Evolutionary conservation across 1,140 invertebrate species (phyloP).

Genomic region (Bombyx mandarina): DNA sequence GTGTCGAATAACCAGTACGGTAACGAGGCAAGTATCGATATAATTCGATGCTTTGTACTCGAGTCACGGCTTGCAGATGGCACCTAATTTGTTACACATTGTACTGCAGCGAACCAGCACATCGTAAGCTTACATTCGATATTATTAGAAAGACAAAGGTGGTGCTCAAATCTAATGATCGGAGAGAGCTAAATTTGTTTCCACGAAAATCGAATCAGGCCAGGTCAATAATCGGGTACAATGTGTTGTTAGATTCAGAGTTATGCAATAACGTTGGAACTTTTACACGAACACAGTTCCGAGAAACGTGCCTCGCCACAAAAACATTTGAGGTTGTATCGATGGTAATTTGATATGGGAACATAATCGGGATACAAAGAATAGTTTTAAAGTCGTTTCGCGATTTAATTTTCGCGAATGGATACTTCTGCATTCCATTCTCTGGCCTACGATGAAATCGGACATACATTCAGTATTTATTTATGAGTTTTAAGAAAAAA

Average conservation of each 20-base stretch:
- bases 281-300: conserved; percentile 42
- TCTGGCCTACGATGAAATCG: not conserved
- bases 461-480: too few relatives aligned
- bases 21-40: conserved; percentile 12
- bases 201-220: conserved; percentile 38
- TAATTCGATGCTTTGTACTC: conserved; percentile 8
- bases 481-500: too few relatives aligned
- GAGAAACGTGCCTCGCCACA: conserved; percentile 60
- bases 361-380: conserved; percentile 46
- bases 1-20: conserved; percentile 11
- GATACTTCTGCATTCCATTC: not conserved
- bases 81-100: conserved; percentile 20
- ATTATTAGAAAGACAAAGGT: too few relatives aligned
- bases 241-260: conserved; percentile 40
- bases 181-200: conserved; percentile 10
- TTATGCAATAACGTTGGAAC: conserved; percentile 60
- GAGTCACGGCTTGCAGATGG: conserved; percentile 14
- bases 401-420: conserved; percentile 22
- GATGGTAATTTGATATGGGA: conserved; percentile 57
- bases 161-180: not conserved
- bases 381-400: conserved; percentile 38
- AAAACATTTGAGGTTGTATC: conserved; percentile 58
- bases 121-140: not conserved
- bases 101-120: conserved; percentile 3
- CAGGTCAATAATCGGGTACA: conserved; percentile 40